Evolutionary conservation across 2,888 invertebrate species (phyloP).

Genomic region (Anagyrus pseudococci): DNA sequence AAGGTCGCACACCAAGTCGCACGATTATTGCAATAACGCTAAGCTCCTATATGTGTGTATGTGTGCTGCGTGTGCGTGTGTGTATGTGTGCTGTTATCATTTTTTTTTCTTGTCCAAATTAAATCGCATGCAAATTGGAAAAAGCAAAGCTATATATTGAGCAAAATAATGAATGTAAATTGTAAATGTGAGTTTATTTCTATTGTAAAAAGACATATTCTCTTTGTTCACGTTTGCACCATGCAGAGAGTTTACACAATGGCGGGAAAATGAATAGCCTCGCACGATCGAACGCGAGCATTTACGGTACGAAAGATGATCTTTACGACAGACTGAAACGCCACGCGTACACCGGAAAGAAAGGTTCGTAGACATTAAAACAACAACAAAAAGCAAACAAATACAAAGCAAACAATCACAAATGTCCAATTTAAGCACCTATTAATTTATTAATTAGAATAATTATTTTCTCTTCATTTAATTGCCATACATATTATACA

Average conservation of each 20-base stretch:
- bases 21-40: slow-evolving; percentile 24
- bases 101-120: neutral
- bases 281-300: slow-evolving; percentile 90
- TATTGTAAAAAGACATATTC: slow-evolving; percentile 50
- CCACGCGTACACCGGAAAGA: slow-evolving; percentile 94
- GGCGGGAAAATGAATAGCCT: slow-evolving; percentile 91
- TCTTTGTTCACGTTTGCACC: slow-evolving; percentile 40
- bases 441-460: too few species aligned
- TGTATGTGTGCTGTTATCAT: neutral
- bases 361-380: slow-evolving; percentile 71
- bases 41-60: slow-evolving; percentile 5
- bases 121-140: slow-evolving; percentile 31
- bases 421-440: neutral
- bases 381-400: slow-evolving; percentile 15
- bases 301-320: slow-evolving; percentile 95
- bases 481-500: neutral
- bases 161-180: slow-evolving; percentile 17
- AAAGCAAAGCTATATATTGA: slow-evolving; percentile 16
- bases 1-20: slow-evolving; percentile 26
- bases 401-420: too few species aligned
- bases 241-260: slow-evolving; percentile 76
- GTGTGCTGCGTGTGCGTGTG: slow-evolving; percentile 15
- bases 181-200: neutral
- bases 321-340: slow-evolving; percentile 93
- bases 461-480: too few species aligned